phyloP scores from a whole-genome alignment of 2,888 invertebrate genomes.

The Himalopsyche japonica region DNA sequence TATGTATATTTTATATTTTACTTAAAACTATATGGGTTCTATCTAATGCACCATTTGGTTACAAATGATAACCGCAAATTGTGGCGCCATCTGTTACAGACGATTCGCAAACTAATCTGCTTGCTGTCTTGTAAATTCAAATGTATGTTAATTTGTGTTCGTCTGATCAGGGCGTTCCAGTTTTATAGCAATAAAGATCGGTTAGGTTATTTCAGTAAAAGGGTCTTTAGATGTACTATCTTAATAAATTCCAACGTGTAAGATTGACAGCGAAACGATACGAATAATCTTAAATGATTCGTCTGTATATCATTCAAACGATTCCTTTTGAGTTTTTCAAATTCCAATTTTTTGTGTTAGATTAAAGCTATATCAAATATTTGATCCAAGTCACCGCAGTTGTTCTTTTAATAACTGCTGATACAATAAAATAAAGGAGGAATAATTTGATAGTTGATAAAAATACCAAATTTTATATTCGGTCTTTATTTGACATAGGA shows the following conservation, averaged over 20 bases:
- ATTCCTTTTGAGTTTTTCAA: no score
- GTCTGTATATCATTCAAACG: no score
- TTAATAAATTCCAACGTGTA: not conserved
- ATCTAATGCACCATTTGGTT: not conserved
- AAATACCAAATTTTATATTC: no score
- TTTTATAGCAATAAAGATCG: not conserved
- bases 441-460: no score
- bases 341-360: no score
- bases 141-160: slow-evolving; percentile 33
- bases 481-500: no score
- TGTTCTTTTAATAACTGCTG: no score
- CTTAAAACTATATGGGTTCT: not conserved
- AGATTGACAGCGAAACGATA: not conserved
- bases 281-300: not conserved
- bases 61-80: not conserved
- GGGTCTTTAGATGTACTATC: not conserved
- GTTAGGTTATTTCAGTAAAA: not conserved
- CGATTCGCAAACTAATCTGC: slow-evolving; percentile 16
- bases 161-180: not conserved
- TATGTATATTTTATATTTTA: no score
- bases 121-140: slow-evolving; percentile 36
- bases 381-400: no score
- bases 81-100: slow-evolving; percentile 11
- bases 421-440: no score
- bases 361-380: no score